Percentiles rank a stretch among this genome's conserved stretches.
Evolutionary conservation across 2,113 vertebrate genomes (phyloP).

Genomic region (Tychaedon coryphoeus): DNA sequence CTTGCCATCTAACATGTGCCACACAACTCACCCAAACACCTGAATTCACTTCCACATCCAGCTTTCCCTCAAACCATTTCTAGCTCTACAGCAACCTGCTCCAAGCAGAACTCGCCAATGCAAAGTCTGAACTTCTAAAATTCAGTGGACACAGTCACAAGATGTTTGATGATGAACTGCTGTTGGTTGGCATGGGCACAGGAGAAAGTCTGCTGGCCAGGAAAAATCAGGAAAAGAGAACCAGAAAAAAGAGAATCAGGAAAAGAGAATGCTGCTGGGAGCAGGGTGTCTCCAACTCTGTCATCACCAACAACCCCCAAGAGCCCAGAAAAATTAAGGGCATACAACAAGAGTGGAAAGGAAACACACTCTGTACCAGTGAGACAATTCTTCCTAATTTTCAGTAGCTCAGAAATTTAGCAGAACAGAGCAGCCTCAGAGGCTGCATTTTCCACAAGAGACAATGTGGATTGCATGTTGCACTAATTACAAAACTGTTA

Average conservation of each 20-base stretch:
- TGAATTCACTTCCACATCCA: not conserved
- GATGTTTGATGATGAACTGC: not conserved
- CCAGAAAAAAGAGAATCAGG: not conserved
- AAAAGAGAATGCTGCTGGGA: not conserved
- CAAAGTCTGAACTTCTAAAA: not conserved
- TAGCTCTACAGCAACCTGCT: not conserved
- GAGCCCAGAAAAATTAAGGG: not conserved
- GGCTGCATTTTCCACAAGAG: not conserved
- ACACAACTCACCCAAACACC: not conserved
- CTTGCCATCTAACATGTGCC: not conserved
- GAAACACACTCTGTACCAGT: not conserved
- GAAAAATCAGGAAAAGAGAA: not conserved
- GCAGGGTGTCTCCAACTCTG: rapidly evolving
- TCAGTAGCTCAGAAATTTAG: not conserved
- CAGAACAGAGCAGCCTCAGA: not conserved
- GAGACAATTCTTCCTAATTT: not conserved
- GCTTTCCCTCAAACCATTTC: not conserved
- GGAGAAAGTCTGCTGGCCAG: not conserved
- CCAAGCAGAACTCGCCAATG: not conserved
- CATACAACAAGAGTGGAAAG: not conserved
- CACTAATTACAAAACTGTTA: not conserved
- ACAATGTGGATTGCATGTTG: not conserved
- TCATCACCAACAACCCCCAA: not conserved
- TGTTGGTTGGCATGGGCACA: not conserved
- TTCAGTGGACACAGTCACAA: not conserved